phyloP scores from a whole-genome alignment of 2,888 invertebrate species.

The Plagiodera versicolora region DNA sequence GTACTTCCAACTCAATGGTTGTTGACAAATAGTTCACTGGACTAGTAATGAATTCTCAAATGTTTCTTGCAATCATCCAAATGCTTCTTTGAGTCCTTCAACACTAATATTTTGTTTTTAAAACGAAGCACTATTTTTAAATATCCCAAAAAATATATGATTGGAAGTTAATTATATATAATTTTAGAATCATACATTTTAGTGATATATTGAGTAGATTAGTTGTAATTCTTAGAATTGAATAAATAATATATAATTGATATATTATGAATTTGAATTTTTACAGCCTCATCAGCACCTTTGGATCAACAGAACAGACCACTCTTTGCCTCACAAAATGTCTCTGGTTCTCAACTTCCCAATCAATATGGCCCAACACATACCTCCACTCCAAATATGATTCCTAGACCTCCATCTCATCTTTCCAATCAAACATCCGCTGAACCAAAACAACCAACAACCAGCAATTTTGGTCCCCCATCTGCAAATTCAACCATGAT shows the following conservation, averaged over 20 bases:
- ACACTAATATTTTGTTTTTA: no score
- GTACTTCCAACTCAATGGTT: no score
- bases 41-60: no score
- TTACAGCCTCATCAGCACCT: conserved; percentile 20
- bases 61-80: no score
- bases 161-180: no score
- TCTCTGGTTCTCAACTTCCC: background rate
- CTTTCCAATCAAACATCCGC: background rate
- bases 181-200: no score
- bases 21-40: background rate
- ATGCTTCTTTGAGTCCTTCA: no score
- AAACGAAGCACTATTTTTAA: no score
- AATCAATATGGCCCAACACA: conserved; percentile 32
- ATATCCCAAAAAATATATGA: no score
- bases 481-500: background rate
- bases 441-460: background rate
- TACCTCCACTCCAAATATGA: conserved; percentile 16
- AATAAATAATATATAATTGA: no score
- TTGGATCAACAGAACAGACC: conserved; percentile 36
- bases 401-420: conserved; percentile 13
- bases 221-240: no score
- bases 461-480: background rate
- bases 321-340: background rate
- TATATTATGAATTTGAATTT: conserved; percentile 21
- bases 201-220: no score